Percentiles rank a stretch among this genome's conserved stretches.
These are phyloP conservation scores for Axea sp. DNA, from an alignment of 2,888 invertebrate genomes.

Conservation along the genomic window DNA sequence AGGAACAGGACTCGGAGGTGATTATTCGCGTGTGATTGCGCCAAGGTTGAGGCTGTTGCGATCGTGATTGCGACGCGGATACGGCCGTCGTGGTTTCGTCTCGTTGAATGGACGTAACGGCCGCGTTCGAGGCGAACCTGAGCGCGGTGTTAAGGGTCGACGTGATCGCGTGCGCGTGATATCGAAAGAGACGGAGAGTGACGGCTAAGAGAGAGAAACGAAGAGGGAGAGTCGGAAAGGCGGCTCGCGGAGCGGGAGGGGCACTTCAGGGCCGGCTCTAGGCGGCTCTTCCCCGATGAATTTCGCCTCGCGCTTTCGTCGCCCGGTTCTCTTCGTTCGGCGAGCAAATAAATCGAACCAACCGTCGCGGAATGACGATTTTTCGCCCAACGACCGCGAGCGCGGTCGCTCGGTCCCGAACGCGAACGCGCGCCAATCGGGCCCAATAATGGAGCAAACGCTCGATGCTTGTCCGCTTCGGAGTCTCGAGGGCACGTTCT, in stretches of 20 bases:
- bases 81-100: conserved; percentile 12
- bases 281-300: neutral
- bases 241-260: conserved; percentile 1
- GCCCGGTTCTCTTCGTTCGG: too few species aligned
- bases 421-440: neutral
- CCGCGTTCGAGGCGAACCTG: conserved; percentile 14
- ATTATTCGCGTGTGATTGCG: conserved; percentile 63
- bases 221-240: neutral
- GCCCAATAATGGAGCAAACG: neutral
- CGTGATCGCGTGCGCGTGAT: conserved; percentile 53
- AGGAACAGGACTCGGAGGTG: conserved; percentile 67
- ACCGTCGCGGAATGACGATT: too few species aligned
- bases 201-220: neutral
- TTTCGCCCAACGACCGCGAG: too few species aligned
- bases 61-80: neutral
- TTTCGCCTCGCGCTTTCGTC: too few species aligned
- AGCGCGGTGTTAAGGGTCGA: conserved; percentile 22
- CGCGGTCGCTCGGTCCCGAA: too few species aligned
- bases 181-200: conserved; percentile 19
- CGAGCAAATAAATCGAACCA: too few species aligned
- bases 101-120: neutral
- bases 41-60: neutral
- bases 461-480: too few species aligned
- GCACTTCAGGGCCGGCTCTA: conserved; percentile 27
- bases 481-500: too few species aligned